These are phyloP conservation scores for Zosterops hypoxanthus DNA, from an alignment of 2,113 vertebrate species.

Conservation along the genomic window DNA sequence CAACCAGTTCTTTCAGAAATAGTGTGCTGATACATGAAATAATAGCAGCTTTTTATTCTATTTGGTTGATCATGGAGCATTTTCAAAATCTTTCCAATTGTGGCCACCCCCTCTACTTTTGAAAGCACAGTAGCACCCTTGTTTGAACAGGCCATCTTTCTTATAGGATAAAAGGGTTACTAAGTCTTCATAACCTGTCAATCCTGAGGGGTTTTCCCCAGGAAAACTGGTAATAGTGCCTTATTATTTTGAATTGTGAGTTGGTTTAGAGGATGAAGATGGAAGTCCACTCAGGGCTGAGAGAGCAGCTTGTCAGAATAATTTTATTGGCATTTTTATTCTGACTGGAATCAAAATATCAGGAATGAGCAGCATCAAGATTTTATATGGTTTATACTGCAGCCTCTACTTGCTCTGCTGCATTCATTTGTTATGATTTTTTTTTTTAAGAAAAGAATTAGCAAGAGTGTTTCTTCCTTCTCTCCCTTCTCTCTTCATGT, in stretches of 20 bases:
- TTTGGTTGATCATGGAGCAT: slow-evolving; percentile 23
- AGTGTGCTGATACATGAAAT: neutral
- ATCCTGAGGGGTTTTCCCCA: slow-evolving; percentile 38
- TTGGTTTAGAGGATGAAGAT: slow-evolving; percentile 46
- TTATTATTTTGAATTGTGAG: slow-evolving; percentile 71
- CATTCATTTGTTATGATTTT: neutral
- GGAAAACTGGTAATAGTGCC: slow-evolving; percentile 43
- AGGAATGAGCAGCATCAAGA: slow-evolving; percentile 4
- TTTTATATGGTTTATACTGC: neutral
- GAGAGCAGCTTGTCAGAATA: slow-evolving; percentile 46
- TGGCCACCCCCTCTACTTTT: neutral
- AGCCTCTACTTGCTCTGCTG: neutral
- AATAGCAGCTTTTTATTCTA: slow-evolving; percentile 19
- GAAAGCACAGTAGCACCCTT: slow-evolving; percentile 40
- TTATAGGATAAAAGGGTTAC: slow-evolving; percentile 51
- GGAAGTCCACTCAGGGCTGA: slow-evolving; percentile 57
- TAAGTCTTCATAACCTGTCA: slow-evolving; percentile 48
- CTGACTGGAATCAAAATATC: slow-evolving; percentile 50
- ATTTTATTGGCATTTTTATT: slow-evolving; percentile 44
- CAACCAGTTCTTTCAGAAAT: neutral
- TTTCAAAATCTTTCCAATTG: slow-evolving; percentile 27
- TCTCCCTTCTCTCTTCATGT: neutral
- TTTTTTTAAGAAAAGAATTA: neutral
- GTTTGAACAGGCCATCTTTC: slow-evolving; percentile 66
- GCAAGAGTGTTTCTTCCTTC: neutral